Base-by-base conservation (phyloP, 2,888 invertebrate species). In the Kryphioiulus occultus region DNA sequence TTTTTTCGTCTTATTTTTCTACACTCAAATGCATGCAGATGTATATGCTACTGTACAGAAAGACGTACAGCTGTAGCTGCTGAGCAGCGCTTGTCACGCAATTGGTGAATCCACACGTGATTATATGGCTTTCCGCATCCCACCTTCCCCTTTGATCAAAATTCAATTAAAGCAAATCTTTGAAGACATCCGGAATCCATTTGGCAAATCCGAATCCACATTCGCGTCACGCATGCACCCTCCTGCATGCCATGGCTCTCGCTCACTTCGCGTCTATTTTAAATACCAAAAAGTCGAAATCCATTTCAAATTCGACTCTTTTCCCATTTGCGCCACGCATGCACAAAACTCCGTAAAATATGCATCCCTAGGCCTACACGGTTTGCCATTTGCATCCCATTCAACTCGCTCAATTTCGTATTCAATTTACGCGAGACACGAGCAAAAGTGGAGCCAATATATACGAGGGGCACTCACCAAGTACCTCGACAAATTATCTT, bases 151-250 rank as follows among this genome's bases (percentile, higher is more conserved):
- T 68, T 68, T 68, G 59, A 68, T 68, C 59, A 68, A 68, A 68
- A 68, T 68, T 68, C 59, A 68, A 68, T 68, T 68, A 68, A 68
- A 68, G 59, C 59, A 68, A 68, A 68, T 68, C 59, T 68, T 68
- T 22, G 59, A 68, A 68, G 59, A 68, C 59, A 68, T 68, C 59
- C 59, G 59, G 59, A 68, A 68, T 68, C 59, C 59, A 68, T 68
- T 68, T 68, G 59, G 59, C 59, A 68, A 68, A 68, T 68, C 59
- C 59, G 59, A 68, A 68, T 68, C 59, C 59, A 68, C n/a, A 68
- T 22, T 68, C 59, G 59, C 22, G 59, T 68, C 59, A 68, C 59
- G 59, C 59, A 68, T 59, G 53, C 59, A 9, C 59, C 22, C 59
- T 22, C 59, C 35, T n/a, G n/a, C n/a, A n/a, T n/a, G n/a, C n/a